Evolutionary conservation across 2,797 vertebrate species (phyloP), one percentile per base, ranked within the genome.

Genomic region (Orientallactaga sibirica): DNA sequence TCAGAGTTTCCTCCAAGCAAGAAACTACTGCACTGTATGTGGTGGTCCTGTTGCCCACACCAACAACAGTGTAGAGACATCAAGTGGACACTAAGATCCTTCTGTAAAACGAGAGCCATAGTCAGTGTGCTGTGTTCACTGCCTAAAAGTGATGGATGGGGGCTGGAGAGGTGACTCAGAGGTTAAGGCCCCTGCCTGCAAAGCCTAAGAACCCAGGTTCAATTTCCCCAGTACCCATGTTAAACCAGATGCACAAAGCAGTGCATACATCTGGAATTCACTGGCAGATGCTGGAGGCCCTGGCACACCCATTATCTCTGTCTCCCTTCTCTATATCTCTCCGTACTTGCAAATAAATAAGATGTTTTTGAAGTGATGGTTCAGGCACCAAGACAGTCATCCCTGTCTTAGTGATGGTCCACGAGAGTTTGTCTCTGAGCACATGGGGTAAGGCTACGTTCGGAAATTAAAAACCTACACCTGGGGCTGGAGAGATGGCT

Each of bases 401-500:
- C 16, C n/a, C 1, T 82, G 37, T 82, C 75, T 80, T 61, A 55
- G 9, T 37, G 66, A 84, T 37, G 41, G 2, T 22, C 84, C n/a
- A 62, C 8, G 48, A 24, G 55, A 64, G 29, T 20, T 48, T 88
- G 16, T 71, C 80, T 86, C 86, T 41, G n/a, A 94, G 15, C 80
- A 82, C 68, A 25, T 19, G 33, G 61, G 5, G 18, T 18, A 20
- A 82, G 12, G 19, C 24, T 82, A 27, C 15, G n/a, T 66, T 18
- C 81, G 83, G 77, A 91, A 91, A 94, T 64, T 84, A 92, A 84
- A 89, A 84, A 15, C 43, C 41, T 55, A 58, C 14, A 62, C 25
- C 66, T 86, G 25, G 58, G 58, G 33, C 33, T 37, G 33, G 33
- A 37, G 33, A 37, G 33, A 37, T 37, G 33, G 33, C 33, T 37